phyloP scores from a whole-genome alignment of 2,113 vertebrate species.

The Epinephelus fuscoguttatus region DNA sequence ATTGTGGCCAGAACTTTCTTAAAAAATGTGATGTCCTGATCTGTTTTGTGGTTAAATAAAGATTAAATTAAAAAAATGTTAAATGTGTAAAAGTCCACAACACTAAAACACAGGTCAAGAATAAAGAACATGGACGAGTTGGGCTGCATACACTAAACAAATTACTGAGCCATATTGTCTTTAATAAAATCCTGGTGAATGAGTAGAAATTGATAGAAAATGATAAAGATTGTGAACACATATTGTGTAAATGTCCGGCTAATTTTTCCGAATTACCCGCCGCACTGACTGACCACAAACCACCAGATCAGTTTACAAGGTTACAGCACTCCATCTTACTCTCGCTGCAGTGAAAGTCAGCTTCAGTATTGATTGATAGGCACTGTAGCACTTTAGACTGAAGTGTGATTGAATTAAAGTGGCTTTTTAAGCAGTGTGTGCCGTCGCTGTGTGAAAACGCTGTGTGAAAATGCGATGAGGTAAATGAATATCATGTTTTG shows the following conservation, averaged over 20 bases:
- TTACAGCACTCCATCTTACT: conserved; percentile 57
- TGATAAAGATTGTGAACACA: neutral
- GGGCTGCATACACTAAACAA: neutral
- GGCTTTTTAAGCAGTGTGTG: conserved; percentile 47
- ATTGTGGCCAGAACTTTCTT: neutral
- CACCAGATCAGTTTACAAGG: conserved; percentile 68
- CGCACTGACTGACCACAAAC: conserved; percentile 52
- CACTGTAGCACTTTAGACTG: conserved; percentile 66
- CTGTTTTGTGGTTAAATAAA: neutral
- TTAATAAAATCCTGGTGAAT: neutral
- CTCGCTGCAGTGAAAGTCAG: conserved; percentile 47
- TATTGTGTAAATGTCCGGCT: conserved; percentile 20
- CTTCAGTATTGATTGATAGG: conserved; percentile 66
- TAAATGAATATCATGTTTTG: conserved; percentile 53
- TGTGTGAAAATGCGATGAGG: conserved; percentile 45
- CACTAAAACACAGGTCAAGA: neutral
- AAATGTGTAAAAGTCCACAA: neutral
- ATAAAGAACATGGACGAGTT: neutral
- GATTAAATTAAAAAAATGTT: neutral
- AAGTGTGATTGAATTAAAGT: conserved; percentile 71
- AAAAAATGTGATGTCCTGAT: neutral
- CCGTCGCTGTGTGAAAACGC: conserved; percentile 24
- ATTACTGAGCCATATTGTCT: neutral
- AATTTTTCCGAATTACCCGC: conserved; percentile 33
- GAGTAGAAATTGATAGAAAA: neutral